Evolutionary conservation across 2,888 invertebrate species (phyloP).

Genomic region (Drosophila diplacantha): DNA sequence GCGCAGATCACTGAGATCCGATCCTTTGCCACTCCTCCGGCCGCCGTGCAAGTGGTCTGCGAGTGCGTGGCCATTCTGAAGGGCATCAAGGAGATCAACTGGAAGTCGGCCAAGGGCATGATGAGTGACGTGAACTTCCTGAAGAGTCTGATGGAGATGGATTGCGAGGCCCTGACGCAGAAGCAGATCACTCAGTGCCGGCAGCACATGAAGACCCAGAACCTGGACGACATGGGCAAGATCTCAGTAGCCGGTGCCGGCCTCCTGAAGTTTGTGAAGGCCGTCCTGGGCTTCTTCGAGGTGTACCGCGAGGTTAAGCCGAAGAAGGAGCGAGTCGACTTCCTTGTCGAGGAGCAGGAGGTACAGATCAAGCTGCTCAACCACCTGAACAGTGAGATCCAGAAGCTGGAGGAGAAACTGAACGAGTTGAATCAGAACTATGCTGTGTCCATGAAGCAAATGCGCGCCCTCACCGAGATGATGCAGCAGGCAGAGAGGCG

Average conservation of each 20-base stretch:
- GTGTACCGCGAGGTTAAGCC: conserved; percentile 92
- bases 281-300: conserved; percentile 92
- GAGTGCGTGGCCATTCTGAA: conserved; percentile 93
- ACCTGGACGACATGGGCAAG: conserved; percentile 88
- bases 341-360: conserved; percentile 85
- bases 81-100: conserved; percentile 89
- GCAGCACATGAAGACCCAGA: conserved; percentile 84
- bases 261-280: conserved; percentile 89
- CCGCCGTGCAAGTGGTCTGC: conserved; percentile 92
- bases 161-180: conserved; percentile 86
- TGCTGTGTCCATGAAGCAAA: conserved; percentile 84
- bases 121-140: conserved; percentile 94
- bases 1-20: conserved; percentile 94
- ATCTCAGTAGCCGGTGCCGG: conserved; percentile 93
- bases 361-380: conserved; percentile 81
- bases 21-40: conserved; percentile 94
- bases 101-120: conserved; percentile 94
- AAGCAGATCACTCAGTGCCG: conserved; percentile 85
- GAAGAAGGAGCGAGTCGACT: conserved; percentile 89
- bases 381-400: conserved; percentile 86
- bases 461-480: conserved; percentile 76
- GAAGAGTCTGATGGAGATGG: conserved; percentile 88
- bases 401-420: conserved; percentile 84
- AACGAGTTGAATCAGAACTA: conserved; percentile 85
- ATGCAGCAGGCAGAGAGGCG: conserved; percentile 78